Conservation (phyloP, 2,797 vertebrate genomes). For the Rhadinocentrus ornatus region DNA sequence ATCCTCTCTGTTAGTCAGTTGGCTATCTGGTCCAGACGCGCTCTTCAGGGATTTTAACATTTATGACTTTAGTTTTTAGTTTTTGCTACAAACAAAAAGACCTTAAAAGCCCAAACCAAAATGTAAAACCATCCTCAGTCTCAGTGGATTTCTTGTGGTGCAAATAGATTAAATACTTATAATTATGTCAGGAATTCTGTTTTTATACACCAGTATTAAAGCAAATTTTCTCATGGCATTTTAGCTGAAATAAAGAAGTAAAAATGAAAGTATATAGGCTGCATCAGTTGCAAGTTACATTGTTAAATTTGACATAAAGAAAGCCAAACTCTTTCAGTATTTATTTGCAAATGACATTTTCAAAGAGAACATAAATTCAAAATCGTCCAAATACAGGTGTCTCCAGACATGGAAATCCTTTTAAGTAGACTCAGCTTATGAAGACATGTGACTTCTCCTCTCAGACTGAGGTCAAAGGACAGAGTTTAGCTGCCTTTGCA, state of each 20-base stretch:
- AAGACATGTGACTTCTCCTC: conserved; percentile 53
- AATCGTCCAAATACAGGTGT: conserved; percentile 3
- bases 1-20: neutral
- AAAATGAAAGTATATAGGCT: neutral
- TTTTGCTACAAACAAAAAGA: neutral
- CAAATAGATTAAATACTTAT: neutral
- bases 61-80: too few relatives aligned
- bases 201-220: neutral
- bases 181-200: neutral
- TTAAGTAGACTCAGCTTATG: conserved; percentile 20
- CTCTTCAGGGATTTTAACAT: neutral
- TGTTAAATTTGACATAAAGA: neutral
- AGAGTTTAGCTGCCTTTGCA: conserved; percentile 25
- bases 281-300: neutral
- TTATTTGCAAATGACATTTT: neutral
- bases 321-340: neutral
- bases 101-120: neutral
- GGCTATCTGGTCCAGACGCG: neutral
- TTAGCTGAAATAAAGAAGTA: too few relatives aligned
- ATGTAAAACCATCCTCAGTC: neutral
- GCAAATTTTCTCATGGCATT: neutral
- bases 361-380: neutral
- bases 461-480: conserved; percentile 36
- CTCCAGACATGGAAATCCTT: conserved; percentile 25
- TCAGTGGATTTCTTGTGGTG: neutral